These are phyloP conservation scores for Holothuria leucospilota DNA, from an alignment of 53 echinoderm and acorn worm species.

Conservation along the genomic window DNA sequence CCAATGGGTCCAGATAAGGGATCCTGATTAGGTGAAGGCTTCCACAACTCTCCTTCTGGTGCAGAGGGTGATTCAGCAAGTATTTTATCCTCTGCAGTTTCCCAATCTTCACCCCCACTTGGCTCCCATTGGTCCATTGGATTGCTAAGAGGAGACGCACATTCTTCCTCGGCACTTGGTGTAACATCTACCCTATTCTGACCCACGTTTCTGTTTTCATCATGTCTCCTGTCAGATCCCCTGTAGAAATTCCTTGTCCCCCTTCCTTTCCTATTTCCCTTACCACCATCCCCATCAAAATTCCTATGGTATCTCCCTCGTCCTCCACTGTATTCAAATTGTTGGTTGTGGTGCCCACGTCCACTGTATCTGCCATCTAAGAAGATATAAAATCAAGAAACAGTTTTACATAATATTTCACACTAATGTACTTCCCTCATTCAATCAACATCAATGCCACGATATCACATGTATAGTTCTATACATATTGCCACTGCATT, in stretches of 20 bases:
- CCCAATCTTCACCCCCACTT: conserved; percentile 52
- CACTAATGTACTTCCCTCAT: too few species aligned
- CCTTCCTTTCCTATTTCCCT: conserved; percentile 59
- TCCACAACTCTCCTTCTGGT: conserved; percentile 38
- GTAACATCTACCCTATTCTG: conserved; percentile 29
- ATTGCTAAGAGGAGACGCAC: conserved; percentile 15
- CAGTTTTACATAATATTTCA: too few species aligned
- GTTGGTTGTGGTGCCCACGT: not conserved
- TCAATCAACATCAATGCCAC: too few species aligned
- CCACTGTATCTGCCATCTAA: conserved; percentile 39
- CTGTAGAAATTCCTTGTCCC: conserved; percentile 1
- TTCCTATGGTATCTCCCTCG: conserved; percentile 60
- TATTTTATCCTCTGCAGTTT: conserved; percentile 43
- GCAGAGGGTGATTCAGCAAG: conserved; percentile 4
- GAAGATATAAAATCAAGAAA: not conserved
- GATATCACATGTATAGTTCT: too few species aligned
- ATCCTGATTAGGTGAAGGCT: conserved; percentile 40
- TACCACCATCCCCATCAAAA: conserved; percentile 51
- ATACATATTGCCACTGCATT: too few species aligned
- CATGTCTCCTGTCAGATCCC: conserved; percentile 28
- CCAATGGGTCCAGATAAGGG: conserved; percentile 47
- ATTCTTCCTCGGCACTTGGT: conserved; percentile 14
- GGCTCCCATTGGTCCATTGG: conserved; percentile 52
- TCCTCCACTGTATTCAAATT: conserved; percentile 43
- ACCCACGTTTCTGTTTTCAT: conserved; percentile 24